Conservation (phyloP, 2,797 vertebrate species). For the Rallus crepitans region DNA sequence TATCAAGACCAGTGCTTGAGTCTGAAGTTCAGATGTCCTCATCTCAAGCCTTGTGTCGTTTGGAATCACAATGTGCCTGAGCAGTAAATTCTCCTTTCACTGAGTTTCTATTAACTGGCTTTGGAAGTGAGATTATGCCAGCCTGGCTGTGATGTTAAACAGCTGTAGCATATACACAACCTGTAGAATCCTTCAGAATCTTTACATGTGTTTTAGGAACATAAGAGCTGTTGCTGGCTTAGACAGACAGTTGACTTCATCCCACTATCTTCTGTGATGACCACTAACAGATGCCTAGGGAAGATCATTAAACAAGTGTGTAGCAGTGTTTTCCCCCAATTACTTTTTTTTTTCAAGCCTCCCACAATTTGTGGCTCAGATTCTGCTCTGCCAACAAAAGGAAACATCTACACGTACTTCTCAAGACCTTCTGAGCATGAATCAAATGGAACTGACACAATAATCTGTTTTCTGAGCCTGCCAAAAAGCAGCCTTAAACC, state of each 20-base stretch:
- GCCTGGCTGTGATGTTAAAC: not conserved
- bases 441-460: conserved; percentile 45
- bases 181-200: not conserved
- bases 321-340: conserved; percentile 23
- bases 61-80: not conserved
- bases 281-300: conserved; percentile 30
- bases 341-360: conserved; percentile 20
- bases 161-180: not conserved
- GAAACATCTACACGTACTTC: conserved; percentile 38
- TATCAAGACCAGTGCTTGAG: not conserved
- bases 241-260: not conserved
- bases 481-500: conserved; percentile 45
- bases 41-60: accelerated
- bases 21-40: not conserved
- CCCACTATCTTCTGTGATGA: not conserved
- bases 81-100: not conserved
- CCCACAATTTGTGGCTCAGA: conserved; percentile 43
- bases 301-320: conserved; percentile 12
- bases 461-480: conserved; percentile 36
- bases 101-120: not conserved
- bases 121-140: not conserved
- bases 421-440: conserved; percentile 40
- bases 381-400: conserved; percentile 34
- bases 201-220: not conserved
- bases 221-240: not conserved